phyloP scores from a whole-genome alignment of 2,888 invertebrate genomes.

The Iphiclides podalirius region DNA sequence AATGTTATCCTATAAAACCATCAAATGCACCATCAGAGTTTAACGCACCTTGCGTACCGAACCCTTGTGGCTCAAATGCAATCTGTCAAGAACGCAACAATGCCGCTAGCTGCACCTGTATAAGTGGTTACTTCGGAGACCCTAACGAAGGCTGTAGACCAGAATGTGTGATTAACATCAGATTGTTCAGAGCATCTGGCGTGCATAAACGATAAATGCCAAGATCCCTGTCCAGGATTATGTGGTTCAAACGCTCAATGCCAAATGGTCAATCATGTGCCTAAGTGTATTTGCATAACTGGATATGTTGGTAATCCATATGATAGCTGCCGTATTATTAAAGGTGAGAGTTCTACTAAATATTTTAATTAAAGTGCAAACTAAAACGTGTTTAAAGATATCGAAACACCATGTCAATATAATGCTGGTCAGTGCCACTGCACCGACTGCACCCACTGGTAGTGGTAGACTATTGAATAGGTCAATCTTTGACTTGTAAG shows the following conservation, averaged over 20 bases:
- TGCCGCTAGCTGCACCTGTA: conserved; percentile 85
- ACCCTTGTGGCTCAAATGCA: conserved; percentile 84
- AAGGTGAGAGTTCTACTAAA: conserved; percentile 51
- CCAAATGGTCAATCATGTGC: conserved; percentile 86
- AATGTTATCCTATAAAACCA: conserved; percentile 72
- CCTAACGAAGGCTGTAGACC: conserved; percentile 86
- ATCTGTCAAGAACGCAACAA: conserved; percentile 84
- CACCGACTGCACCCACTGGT: too few species aligned
- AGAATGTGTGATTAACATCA: conserved; percentile 84
- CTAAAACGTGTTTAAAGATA: too few species aligned
- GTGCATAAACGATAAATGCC: conserved; percentile 84
- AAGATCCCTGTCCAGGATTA: conserved; percentile 86
- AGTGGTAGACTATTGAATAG: too few species aligned
- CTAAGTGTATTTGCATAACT: conserved; percentile 84
- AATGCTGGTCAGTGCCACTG: too few species aligned
- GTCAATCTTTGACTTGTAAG: too few species aligned
- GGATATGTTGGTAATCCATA: conserved; percentile 88
- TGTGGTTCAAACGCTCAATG: conserved; percentile 89
- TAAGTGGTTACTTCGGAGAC: conserved; percentile 84
- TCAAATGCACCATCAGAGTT: conserved; percentile 40
- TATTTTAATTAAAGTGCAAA: background rate
- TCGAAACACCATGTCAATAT: too few species aligned
- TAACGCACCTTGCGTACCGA: conserved; percentile 77
- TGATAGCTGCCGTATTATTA: conserved; percentile 53
- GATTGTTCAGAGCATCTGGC: conserved; percentile 84